Conservation (phyloP, 2,888 invertebrate species). For the Microctonus brassicae region DNA sequence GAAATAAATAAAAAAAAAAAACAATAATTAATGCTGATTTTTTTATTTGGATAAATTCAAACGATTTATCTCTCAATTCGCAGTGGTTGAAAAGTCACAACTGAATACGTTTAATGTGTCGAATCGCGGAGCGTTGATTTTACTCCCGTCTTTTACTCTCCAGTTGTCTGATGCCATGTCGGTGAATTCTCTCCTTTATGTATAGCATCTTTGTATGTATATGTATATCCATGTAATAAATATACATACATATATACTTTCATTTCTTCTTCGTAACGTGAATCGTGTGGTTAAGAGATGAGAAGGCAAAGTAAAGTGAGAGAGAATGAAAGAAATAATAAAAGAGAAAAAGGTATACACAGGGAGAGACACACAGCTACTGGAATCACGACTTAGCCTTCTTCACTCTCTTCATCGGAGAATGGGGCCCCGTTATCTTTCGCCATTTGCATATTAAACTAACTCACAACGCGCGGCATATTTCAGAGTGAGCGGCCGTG, state of each 20-base stretch:
- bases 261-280: conserved; percentile 18
- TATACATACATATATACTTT: conserved; percentile 32
- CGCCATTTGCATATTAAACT: conserved; percentile 69
- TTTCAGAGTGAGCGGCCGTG: conserved; percentile 51
- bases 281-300: background rate
- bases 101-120: conserved; percentile 25
- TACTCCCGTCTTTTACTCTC: background rate
- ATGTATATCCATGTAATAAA: too few species aligned
- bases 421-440: conserved; percentile 65
- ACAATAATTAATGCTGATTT: too few species aligned
- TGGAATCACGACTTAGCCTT: conserved; percentile 68
- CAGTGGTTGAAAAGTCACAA: conserved; percentile 37
- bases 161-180: conserved; percentile 15
- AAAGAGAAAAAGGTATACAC: conserved; percentile 43
- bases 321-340: conserved; percentile 32
- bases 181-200: background rate
- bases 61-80: conserved; percentile 66
- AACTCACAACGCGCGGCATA: conserved; percentile 68
- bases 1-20: too few species aligned
- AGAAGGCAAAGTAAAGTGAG: conserved; percentile 4
- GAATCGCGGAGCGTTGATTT: conserved; percentile 20
- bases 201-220: too few species aligned
- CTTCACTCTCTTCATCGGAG: conserved; percentile 59
- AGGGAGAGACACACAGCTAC: conserved; percentile 66
- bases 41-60: background rate